Conservation (phyloP, 2,888 invertebrate species). For the Trissolcus brochymenae region DNA sequence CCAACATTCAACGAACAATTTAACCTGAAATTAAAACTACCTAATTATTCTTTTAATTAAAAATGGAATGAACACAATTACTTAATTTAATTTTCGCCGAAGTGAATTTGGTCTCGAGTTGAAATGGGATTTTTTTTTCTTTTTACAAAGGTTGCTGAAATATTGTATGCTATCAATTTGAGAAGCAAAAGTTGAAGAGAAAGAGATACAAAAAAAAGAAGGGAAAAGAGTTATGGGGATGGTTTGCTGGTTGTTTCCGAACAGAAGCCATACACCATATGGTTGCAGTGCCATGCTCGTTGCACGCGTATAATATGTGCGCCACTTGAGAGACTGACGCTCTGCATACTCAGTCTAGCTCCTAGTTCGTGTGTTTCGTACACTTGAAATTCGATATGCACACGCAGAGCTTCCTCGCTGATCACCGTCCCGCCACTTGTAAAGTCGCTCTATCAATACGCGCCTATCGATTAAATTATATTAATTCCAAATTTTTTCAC, state of each 20-base stretch:
- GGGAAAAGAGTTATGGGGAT: constrained; percentile 18
- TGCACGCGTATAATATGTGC: constrained; percentile 55
- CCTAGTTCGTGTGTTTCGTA: constrained; percentile 27
- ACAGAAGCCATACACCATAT: constrained; percentile 70
- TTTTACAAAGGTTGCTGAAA: too few species aligned
- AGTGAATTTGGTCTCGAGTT: too few species aligned
- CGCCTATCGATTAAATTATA: constrained; percentile 13
- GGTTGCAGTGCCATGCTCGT: constrained; percentile 60
- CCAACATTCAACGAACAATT: too few species aligned
- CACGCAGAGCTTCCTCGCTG: constrained; percentile 54
- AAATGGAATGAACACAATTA: too few species aligned
- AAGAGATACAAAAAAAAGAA: constrained; percentile 3
- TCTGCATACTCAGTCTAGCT: constrained; percentile 24
- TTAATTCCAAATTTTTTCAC: background rate
- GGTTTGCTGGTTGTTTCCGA: constrained; percentile 65
- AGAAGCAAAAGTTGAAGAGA: constrained; percentile 9
- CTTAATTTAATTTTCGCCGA: too few species aligned
- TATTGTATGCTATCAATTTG: background rate
- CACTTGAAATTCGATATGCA: constrained; percentile 55
- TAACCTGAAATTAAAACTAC: too few species aligned
- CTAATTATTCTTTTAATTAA: too few species aligned
- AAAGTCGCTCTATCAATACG: constrained; percentile 11
- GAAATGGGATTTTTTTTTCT: too few species aligned
- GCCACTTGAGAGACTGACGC: constrained; percentile 36
- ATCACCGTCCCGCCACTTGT: constrained; percentile 12